Base-by-base conservation (phyloP, 2,113 vertebrate species). In the Ciconia stormi region DNA sequence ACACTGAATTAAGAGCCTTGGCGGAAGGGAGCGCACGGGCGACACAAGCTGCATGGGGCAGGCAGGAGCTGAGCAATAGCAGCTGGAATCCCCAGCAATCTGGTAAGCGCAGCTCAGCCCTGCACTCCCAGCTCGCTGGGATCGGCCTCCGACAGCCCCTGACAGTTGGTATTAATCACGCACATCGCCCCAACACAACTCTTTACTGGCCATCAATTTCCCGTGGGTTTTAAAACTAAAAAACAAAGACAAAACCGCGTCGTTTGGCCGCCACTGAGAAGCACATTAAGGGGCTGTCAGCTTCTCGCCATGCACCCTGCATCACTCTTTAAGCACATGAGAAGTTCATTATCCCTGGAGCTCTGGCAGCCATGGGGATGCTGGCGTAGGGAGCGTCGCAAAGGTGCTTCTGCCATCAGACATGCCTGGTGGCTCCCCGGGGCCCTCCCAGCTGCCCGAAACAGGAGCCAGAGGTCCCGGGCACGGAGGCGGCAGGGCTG, bases 301-400 rank as follows among this genome's bases (percentile, higher is more conserved):
- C 98, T 93, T 96, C 98, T 97, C 97, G 97, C 98, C 97, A 97
- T 98, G 98, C 98, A 97, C 98, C 98, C 98, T 98, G 98, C 98
- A 98, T 98, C 98, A 98, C 98, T 98, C 98, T 98, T 98, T 98
- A 98, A 99, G 98, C 99, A 98, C 98, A 98, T 98, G 98, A 99
- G 98, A 98, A 98, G 98, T 98, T 99, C 98, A 98, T 99, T 99
- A 98, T 97, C 97, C 95, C 97, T 18, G 96, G 97, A 97, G 98
- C 97, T 98, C 98, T 97, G 98, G 97, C 98, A 98, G 96, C 93
- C 97, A 76, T 29, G 91, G 94, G 95, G 94, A 95, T 80, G 87
- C 87, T 92, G 93, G 87, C 10, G 82, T 11, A 96, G 96, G 97
- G 95, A 97, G 92, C 10, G 86, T 97, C 90, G 91, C 52, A 2